Evolutionary conservation across 2,113 vertebrate species (phyloP).

Genomic region (Brachyhypopomus occidentalis): DNA sequence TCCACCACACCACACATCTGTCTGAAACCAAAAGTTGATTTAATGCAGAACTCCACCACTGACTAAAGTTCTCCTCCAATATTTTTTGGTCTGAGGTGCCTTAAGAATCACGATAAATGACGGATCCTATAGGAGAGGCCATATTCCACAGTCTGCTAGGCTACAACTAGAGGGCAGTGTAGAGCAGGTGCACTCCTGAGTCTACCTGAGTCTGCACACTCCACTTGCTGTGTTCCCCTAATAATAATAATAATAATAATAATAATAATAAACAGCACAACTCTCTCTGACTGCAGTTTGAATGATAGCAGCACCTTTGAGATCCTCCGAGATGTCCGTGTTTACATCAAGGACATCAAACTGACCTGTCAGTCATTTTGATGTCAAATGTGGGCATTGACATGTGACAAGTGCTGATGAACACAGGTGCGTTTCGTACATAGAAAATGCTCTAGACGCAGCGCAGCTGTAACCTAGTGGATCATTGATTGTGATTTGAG

Average conservation of each 20-base stretch:
- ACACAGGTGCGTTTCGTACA: not conserved
- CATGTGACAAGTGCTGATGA: not conserved
- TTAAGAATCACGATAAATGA: conserved; percentile 28
- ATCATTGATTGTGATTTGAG: no score
- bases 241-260: no score
- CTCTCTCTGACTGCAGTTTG: conserved; percentile 17
- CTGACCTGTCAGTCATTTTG: not conserved
- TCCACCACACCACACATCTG: not conserved
- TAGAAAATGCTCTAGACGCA: not conserved
- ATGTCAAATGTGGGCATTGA: not conserved
- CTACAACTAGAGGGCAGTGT: conserved; percentile 14
- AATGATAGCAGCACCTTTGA: not conserved
- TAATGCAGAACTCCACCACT: conserved; percentile 23
- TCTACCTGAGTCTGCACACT: conserved; percentile 34
- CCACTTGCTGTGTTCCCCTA: conserved; percentile 34
- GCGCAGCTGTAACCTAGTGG: not conserved
- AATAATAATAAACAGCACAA: conserved; percentile 27
- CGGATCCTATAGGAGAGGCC: not conserved
- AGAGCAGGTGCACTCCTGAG: conserved; percentile 11
- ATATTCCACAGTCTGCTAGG: not conserved
- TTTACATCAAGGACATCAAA: not conserved
- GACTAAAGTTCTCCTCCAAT: conserved; percentile 53
- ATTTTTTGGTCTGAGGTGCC: conserved; percentile 41
- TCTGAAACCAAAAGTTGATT: not conserved
- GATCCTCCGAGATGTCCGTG: not conserved